Evolutionary conservation across 2,113 vertebrate species (phyloP).

Genomic region (Sapayoa aenigma): DNA sequence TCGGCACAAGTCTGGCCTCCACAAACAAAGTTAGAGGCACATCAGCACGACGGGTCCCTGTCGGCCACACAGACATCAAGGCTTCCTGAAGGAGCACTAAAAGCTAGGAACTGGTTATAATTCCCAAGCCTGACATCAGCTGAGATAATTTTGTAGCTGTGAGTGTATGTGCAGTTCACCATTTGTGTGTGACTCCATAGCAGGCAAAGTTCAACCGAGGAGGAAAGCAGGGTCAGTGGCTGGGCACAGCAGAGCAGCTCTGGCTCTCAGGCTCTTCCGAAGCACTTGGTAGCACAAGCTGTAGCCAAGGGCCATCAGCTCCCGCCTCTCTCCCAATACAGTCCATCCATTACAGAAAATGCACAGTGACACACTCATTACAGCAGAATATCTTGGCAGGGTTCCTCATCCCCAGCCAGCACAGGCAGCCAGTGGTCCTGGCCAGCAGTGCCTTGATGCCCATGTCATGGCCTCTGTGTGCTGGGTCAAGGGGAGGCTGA

Average conservation of each 20-base stretch:
- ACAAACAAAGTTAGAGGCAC: neutral
- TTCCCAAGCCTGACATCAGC: neutral
- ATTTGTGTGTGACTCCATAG: neutral
- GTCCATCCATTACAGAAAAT: accelerated
- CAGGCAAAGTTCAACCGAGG: neutral
- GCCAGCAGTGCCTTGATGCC: neutral
- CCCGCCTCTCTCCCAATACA: neutral
- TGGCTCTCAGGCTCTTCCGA: accelerated
- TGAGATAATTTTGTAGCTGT: neutral
- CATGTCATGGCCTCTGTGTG: accelerated
- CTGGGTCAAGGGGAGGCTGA: neutral
- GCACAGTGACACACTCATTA: accelerated
- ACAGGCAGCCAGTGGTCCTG: accelerated
- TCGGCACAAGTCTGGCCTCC: neutral
- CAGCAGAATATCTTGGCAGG: neutral
- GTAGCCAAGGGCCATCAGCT: neutral
- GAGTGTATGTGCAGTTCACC: neutral
- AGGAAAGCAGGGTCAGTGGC: accelerated
- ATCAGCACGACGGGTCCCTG: neutral
- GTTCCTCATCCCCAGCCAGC: neutral
- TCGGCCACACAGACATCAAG: neutral
- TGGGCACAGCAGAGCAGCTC: neutral
- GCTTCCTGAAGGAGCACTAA: neutral
- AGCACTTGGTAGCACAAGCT: neutral
- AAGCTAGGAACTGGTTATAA: neutral